These are phyloP conservation scores for Prunella himalayana DNA, from an alignment of 2,113 vertebrate genomes.

Conservation along the genomic window DNA sequence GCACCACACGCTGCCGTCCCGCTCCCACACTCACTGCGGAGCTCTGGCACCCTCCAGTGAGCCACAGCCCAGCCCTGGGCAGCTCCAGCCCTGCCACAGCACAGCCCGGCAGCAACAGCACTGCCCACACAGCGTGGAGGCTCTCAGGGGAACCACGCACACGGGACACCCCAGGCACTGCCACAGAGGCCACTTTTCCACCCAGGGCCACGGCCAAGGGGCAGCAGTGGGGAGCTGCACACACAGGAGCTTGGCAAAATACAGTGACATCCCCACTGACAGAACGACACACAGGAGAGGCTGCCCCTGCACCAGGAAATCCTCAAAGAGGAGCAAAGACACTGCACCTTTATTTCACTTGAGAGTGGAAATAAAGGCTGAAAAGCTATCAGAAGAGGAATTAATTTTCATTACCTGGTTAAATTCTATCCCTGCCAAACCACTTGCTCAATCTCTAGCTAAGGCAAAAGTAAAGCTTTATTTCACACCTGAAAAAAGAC, in stretches of 20 bases:
- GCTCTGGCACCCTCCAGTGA: neutral
- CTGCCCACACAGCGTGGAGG: accelerated
- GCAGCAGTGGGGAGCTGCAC: accelerated
- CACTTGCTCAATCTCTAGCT: neutral
- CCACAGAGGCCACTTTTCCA: too few species aligned
- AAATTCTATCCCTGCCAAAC: neutral
- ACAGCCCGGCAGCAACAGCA: neutral
- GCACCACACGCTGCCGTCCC: accelerated
- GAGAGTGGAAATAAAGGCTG: too few species aligned
- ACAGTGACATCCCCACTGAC: accelerated
- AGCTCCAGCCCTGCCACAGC: accelerated
- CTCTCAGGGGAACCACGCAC: neutral
- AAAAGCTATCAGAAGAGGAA: neutral
- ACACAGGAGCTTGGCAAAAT: accelerated
- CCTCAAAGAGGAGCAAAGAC: neutral
- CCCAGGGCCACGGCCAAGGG: accelerated
- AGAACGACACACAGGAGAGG: neutral
- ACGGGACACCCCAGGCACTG: accelerated
- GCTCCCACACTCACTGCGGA: accelerated
- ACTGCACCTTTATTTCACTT: neutral
- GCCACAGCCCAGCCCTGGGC: accelerated
- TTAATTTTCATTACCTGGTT: neutral
- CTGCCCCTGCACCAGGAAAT: neutral
- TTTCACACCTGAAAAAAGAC: neutral
- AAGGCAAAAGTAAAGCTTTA: neutral